A percentile compares a stretch with the other conserved stretches of the same genome.
These are phyloP conservation scores for Ooceraea biroi DNA, from an alignment of 1,140 invertebrate species.

Conservation along the genomic window DNA sequence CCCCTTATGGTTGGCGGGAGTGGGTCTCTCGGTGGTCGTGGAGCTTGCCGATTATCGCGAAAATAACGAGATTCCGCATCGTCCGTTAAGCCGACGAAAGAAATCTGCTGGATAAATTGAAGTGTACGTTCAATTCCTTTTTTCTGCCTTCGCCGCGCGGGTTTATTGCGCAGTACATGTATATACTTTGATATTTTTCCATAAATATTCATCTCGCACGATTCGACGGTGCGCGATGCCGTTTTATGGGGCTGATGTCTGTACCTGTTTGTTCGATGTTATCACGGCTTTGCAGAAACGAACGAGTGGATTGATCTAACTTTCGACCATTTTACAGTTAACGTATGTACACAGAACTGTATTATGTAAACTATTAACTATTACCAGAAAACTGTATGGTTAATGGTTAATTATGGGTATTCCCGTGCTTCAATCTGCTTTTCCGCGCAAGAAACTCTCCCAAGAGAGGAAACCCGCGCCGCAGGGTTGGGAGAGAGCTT, in stretches of 20 bases:
- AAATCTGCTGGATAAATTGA: constrained; percentile 43
- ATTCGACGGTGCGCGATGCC: neutral
- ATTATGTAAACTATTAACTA: too few relatives aligned
- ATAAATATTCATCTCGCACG: constrained; percentile 36
- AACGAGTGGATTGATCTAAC: too few relatives aligned
- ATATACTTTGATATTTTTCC: neutral
- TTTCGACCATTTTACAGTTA: too few relatives aligned
- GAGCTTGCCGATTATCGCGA: constrained; percentile 31
- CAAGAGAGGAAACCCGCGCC: neutral
- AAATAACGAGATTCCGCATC: constrained; percentile 39
- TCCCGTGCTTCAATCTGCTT: neutral
- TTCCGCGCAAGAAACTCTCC: neutral
- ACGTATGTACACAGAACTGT: too few relatives aligned
- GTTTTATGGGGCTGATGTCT: neutral
- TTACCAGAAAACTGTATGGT: neutral
- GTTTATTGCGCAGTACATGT: neutral
- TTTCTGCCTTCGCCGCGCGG: constrained; percentile 21
- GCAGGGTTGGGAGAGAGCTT: neutral
- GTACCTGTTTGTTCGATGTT: neutral
- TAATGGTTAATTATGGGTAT: neutral
- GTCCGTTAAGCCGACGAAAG: constrained; percentile 16
- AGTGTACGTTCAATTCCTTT: neutral
- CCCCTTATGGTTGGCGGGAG: neutral
- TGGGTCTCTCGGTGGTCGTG: neutral
- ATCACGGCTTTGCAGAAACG: neutral